These are phyloP conservation scores for Girardinus metallicus DNA, from an alignment of 2,797 vertebrate genomes.

Conservation along the genomic window DNA sequence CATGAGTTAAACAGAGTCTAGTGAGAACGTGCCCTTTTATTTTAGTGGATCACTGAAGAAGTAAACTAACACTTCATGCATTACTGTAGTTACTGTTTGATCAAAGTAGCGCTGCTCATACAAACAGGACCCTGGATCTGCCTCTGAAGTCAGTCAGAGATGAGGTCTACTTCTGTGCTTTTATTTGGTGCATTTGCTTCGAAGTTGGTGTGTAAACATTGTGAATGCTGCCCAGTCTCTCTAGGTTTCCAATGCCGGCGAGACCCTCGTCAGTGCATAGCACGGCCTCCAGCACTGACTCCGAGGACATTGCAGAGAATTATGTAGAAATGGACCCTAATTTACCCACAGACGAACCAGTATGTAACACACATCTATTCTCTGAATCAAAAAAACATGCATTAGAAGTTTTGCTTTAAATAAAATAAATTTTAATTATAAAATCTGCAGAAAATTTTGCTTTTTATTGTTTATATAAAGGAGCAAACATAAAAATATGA, in stretches of 20 bases:
- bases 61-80: conserved; percentile 78
- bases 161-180: conserved; percentile 51
- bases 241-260: conserved; percentile 93
- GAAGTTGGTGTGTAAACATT: conserved; percentile 77
- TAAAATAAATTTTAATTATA: conserved; percentile 11
- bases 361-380: conserved; percentile 86
- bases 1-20: conserved; percentile 4
- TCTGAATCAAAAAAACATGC: conserved; percentile 56
- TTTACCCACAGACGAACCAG: conserved; percentile 93
- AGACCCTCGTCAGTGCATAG: conserved; percentile 97
- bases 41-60: conserved; percentile 19
- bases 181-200: conserved; percentile 53
- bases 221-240: conserved; percentile 90
- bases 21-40: conserved; percentile 66
- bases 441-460: conserved; percentile 15
- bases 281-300: conserved; percentile 98
- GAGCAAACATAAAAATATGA: conserved; percentile 11
- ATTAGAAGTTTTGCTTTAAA: conserved; percentile 31
- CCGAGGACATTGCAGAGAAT: conserved; percentile 96
- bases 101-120: conserved; percentile 51
- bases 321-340: conserved; percentile 97
- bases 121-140: conserved; percentile 41
- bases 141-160: conserved; percentile 40
- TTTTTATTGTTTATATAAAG: not conserved
- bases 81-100: conserved; percentile 68